A percentile compares a stretch with the other conserved stretches of the same genome.
Conservation (phyloP, 2,113 vertebrate species). For the Pelmatolapia mariae region DNA sequence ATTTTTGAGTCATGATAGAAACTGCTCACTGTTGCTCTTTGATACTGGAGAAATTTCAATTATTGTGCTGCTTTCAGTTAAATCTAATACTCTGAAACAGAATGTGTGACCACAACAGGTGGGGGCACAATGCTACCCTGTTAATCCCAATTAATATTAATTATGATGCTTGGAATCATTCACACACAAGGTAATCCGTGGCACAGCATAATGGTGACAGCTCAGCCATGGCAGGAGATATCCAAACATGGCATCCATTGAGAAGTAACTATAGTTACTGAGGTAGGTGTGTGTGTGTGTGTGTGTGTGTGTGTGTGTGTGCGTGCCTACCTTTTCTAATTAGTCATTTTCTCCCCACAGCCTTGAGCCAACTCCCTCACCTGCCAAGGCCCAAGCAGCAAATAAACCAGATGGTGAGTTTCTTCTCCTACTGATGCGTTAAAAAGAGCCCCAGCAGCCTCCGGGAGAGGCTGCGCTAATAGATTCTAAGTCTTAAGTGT, state of each 20-base stretch:
- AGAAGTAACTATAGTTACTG: conserved; percentile 41
- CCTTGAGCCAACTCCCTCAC: conserved; percentile 60
- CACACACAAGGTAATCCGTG: not conserved
- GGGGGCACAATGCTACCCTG: not conserved
- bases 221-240: not conserved
- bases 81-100: not conserved
- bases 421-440: conserved; percentile 33
- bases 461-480: conserved; percentile 36
- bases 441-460: conserved; percentile 24
- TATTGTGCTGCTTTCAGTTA: not conserved
- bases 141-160: not conserved
- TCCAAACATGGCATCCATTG: conserved; percentile 16
- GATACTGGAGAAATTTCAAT: not conserved
- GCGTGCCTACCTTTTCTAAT: conserved; percentile 36
- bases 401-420: conserved; percentile 69
- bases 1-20: not conserved
- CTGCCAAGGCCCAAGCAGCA: conserved; percentile 62
- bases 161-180: not conserved
- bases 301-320: not conserved
- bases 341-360: conserved; percentile 60
- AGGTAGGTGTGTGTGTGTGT: not conserved
- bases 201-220: not conserved
- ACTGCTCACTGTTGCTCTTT: not conserved
- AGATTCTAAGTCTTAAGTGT: conserved; percentile 37
- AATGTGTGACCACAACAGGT: not conserved